Percentiles rank a stretch among this genome's conserved stretches.
These are phyloP conservation scores for Laothoe populi DNA, from an alignment of 2,888 invertebrate genomes.

Conservation along the genomic window DNA sequence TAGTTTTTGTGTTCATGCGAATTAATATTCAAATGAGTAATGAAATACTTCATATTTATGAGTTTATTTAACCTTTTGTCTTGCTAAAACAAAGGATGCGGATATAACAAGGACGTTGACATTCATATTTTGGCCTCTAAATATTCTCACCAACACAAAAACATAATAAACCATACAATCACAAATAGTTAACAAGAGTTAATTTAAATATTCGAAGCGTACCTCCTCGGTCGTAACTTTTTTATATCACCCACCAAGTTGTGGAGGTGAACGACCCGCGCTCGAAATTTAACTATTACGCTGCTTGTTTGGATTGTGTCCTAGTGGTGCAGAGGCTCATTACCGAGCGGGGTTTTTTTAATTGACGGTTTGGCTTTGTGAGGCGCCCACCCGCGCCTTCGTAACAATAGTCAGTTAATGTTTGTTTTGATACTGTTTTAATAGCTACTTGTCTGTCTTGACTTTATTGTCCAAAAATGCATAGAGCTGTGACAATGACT, in stretches of 20 bases:
- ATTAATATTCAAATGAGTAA: not conserved
- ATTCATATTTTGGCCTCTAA: not conserved
- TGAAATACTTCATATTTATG: not conserved
- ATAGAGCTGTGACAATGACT: not conserved
- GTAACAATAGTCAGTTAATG: conserved; percentile 16
- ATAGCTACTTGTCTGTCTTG: not conserved
- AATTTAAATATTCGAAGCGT: conserved; percentile 16
- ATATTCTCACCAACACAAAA: not conserved
- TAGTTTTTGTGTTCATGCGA: not conserved
- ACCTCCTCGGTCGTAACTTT: conserved; percentile 23
- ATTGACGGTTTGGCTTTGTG: conserved; percentile 30
- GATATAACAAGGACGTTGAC: conserved; percentile 3
- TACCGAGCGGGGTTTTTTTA: conserved; percentile 24
- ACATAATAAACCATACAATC: not conserved
- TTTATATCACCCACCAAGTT: conserved; percentile 24
- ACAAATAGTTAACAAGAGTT: conserved; percentile 7
- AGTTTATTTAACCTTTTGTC: conserved; percentile 4
- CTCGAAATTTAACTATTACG: conserved; percentile 54
- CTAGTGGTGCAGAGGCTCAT: conserved; percentile 43
- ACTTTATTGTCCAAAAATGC: conserved; percentile 1
- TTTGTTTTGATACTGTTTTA: not conserved
- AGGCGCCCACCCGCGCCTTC: conserved; percentile 54
- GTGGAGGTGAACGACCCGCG: conserved; percentile 61
- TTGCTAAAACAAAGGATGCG: conserved; percentile 14
- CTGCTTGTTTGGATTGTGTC: conserved; percentile 48